Percentiles rank a stretch among this genome's conserved stretches.
These are phyloP conservation scores for Idaea dimidiata DNA, from an alignment of 2,888 invertebrate species.

Conservation along the genomic window DNA sequence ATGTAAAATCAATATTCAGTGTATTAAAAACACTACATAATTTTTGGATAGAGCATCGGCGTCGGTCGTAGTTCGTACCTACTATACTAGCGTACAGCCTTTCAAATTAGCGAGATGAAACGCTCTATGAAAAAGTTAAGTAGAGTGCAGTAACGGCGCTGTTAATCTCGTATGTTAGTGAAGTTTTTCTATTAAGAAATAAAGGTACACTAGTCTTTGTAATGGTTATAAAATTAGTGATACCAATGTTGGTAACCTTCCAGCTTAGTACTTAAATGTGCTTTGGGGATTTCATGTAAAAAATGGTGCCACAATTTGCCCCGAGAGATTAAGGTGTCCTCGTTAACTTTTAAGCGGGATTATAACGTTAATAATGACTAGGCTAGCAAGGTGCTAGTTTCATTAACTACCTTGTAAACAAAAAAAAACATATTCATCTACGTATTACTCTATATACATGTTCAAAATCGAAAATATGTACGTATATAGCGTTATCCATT, in stretches of 20 bases:
- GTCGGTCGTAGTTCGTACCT: neutral
- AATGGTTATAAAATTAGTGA: neutral
- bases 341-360: neutral
- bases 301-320: neutral
- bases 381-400: no score
- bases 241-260: neutral
- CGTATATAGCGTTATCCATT: no score
- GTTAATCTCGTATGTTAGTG: neutral
- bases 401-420: no score
- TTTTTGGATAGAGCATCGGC: neutral
- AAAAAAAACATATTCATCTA: no score
- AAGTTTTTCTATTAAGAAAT: neutral
- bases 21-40: neutral
- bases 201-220: neutral
- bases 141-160: neutral
- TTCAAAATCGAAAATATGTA: no score
- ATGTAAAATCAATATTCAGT: neutral
- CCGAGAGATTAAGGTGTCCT: neutral
- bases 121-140: neutral
- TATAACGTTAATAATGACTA: neutral
- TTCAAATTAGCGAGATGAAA: neutral
- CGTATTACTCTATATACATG: no score
- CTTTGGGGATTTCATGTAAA: neutral
- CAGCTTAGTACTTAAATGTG: neutral
- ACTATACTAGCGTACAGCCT: neutral